These are phyloP conservation scores for Malachius bipustulatus DNA, from an alignment of 2,888 invertebrate genomes.

Conservation along the genomic window DNA sequence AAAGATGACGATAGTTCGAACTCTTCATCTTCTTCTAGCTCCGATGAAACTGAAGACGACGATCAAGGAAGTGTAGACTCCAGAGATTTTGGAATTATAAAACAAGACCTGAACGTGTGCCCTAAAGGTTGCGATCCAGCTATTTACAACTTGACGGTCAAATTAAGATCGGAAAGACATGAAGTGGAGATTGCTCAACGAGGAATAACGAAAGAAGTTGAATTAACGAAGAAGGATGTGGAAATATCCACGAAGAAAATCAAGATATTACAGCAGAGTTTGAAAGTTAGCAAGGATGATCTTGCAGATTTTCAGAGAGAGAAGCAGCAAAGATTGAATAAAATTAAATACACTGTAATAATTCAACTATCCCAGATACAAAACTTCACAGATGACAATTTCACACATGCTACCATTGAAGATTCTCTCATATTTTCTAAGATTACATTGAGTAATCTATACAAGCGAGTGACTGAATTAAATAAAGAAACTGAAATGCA, in stretches of 20 bases:
- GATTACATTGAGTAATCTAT: slow-evolving; percentile 42
- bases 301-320: slow-evolving; percentile 56
- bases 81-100: slow-evolving; percentile 51
- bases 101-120: slow-evolving; percentile 58
- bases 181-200: slow-evolving; percentile 46
- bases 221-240: slow-evolving; percentile 45
- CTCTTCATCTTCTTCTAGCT: slow-evolving; percentile 41
- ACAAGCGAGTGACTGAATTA: slow-evolving; percentile 51
- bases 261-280: slow-evolving; percentile 42
- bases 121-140: slow-evolving; percentile 58
- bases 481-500: slow-evolving; percentile 52
- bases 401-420: slow-evolving; percentile 33
- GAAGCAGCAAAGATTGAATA: slow-evolving; percentile 67
- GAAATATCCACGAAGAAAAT: slow-evolving; percentile 47
- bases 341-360: slow-evolving; percentile 57
- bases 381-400: slow-evolving; percentile 38
- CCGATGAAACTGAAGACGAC: slow-evolving; percentile 45
- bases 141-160: slow-evolving; percentile 55
- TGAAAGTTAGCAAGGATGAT: slow-evolving; percentile 45
- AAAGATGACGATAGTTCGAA: slow-evolving; percentile 38
- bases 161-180: slow-evolving; percentile 47
- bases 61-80: slow-evolving; percentile 51
- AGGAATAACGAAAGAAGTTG: slow-evolving; percentile 46
- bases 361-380: slow-evolving; percentile 59
- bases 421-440: slow-evolving; percentile 54